Percentiles rank a stretch among this genome's conserved stretches.
Evolutionary conservation across 2,888 invertebrate species (phyloP).

Genomic region (Hylaea fasciaria): DNA sequence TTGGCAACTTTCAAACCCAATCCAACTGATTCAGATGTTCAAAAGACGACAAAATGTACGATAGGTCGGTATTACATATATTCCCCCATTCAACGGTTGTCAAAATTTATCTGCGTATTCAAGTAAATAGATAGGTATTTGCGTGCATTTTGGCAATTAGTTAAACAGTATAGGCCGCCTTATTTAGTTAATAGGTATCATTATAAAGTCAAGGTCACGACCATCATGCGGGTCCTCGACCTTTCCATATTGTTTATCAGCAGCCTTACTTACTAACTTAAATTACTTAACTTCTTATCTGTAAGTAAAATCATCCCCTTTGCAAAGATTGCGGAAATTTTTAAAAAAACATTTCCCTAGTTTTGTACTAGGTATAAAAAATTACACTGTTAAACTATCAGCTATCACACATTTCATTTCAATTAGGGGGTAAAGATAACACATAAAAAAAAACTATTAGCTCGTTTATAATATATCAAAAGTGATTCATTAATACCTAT

Average conservation of each 20-base stretch:
- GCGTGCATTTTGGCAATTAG: conserved; percentile 3
- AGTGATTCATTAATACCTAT: too few species aligned
- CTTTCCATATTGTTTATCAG: conserved; percentile 3
- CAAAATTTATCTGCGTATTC: conserved; percentile 1
- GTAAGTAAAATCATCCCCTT: background rate
- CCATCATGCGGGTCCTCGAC: conserved; percentile 12
- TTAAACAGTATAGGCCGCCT: background rate
- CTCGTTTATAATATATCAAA: too few species aligned
- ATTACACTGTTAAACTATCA: too few species aligned
- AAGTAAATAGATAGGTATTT: background rate
- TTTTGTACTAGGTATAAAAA: too few species aligned
- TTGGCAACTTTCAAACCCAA: background rate
- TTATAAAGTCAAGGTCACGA: conserved; percentile 13
- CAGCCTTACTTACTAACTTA: conserved; percentile 7
- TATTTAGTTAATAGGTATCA: conserved; percentile 7
- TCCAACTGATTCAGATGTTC: background rate
- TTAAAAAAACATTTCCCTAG: background rate
- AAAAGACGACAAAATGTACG: too few species aligned
- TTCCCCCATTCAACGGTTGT: background rate
- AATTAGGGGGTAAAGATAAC: too few species aligned
- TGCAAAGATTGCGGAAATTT: background rate
- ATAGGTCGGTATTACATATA: too few species aligned
- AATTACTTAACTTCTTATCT: conserved; percentile 12
- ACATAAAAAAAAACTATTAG: too few species aligned
- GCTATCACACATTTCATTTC: too few species aligned